Evolutionary conservation across 2,797 vertebrate species (phyloP).

Genomic region (Pogoniulus pusillus): DNA sequence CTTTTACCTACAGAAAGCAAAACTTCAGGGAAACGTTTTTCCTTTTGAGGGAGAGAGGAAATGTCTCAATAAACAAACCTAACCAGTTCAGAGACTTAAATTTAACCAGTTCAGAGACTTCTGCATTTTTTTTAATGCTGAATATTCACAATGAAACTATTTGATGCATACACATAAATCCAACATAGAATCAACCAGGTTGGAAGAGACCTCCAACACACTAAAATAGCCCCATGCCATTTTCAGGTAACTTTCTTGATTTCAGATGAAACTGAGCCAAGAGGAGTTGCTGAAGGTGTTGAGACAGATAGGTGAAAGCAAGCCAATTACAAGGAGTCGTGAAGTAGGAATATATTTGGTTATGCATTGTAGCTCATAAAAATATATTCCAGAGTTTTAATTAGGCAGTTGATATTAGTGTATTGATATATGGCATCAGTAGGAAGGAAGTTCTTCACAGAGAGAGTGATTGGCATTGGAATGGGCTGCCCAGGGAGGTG

Average conservation of each 20-base stretch:
- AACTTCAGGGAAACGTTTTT: not conserved
- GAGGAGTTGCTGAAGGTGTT: not conserved
- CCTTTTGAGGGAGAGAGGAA: not conserved
- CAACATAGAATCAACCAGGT: no score
- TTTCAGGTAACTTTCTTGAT: not conserved
- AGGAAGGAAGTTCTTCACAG: no score
- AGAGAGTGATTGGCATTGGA: no score
- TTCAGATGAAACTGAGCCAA: not conserved
- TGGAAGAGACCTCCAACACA: no score
- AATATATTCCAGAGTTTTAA: not conserved
- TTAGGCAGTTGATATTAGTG: not conserved
- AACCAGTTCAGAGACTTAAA: not conserved
- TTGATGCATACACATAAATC: not conserved
- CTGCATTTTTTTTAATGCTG: not conserved
- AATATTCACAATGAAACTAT: not conserved
- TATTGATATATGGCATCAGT: not conserved
- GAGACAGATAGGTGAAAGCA: not conserved
- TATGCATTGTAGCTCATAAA: not conserved
- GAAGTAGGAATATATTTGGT: not conserved
- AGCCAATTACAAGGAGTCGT: not conserved
- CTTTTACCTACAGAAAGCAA: not conserved
- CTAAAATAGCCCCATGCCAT: not conserved
- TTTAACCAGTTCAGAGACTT: not conserved
- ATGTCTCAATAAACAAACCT: not conserved
- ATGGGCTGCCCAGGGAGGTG: no score